A percentile compares a stretch with the other conserved stretches of the same genome.
These are phyloP conservation scores for Loripinus fragilis DNA, from an alignment of 2,888 invertebrate species.

Conservation along the genomic window DNA sequence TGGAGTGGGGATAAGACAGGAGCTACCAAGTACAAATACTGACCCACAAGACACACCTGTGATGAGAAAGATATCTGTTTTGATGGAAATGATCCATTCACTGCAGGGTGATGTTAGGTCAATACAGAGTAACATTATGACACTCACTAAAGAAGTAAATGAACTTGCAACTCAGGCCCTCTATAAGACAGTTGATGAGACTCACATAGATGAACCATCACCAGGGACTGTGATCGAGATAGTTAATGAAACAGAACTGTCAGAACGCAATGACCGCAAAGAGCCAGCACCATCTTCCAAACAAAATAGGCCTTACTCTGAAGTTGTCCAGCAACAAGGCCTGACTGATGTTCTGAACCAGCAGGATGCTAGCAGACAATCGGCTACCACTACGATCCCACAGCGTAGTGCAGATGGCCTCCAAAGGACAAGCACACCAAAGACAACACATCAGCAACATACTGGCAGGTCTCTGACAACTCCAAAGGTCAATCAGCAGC, in stretches of 20 bases:
- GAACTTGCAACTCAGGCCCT: not conserved
- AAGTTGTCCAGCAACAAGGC: no score
- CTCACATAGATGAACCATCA: not conserved
- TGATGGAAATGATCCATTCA: not conserved
- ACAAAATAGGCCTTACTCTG: not conserved
- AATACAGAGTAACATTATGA: not conserved
- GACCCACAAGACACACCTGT: not conserved
- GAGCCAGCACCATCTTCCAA: not conserved
- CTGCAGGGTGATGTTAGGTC: not conserved
- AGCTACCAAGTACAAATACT: not conserved
- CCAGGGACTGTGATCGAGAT: not conserved
- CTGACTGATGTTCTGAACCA: not conserved
- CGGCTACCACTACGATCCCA: no score
- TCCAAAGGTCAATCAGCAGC: not conserved
- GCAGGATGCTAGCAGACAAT: not conserved
- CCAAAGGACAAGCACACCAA: no score
- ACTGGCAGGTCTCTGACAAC: not conserved
- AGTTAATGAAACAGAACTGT: not conserved
- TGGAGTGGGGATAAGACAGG: not conserved
- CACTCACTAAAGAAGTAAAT: not conserved
- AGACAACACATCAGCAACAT: no score
- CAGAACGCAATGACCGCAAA: not conserved
- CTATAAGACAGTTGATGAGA: not conserved
- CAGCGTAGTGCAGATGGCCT: no score
- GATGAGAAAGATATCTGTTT: not conserved